phyloP scores from a whole-genome alignment of 2,113 vertebrate genomes.

The Zosterops pallidus region DNA sequence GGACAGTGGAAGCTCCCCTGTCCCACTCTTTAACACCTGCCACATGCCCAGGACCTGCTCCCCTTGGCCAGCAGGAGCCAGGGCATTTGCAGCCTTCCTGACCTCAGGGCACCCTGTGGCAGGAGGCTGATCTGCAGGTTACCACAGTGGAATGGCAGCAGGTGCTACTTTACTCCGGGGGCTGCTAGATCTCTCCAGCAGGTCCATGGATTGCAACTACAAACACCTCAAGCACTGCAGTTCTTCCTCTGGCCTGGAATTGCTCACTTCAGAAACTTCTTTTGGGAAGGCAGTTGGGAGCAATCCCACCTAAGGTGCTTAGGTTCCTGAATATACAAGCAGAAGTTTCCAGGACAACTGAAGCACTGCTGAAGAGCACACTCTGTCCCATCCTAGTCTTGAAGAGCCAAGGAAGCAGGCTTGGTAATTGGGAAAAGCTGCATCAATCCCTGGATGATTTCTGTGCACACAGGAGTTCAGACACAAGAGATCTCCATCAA shows the following conservation, averaged over 20 bases:
- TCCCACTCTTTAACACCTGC: background rate
- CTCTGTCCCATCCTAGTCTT: background rate
- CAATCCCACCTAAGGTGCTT: background rate
- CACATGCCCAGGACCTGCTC: background rate
- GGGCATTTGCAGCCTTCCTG: background rate
- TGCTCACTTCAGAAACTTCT: background rate
- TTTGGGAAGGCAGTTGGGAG: background rate
- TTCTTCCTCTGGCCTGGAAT: background rate
- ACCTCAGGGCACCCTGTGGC: background rate
- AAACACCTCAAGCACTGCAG: background rate
- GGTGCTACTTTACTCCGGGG: background rate
- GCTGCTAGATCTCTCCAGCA: background rate
- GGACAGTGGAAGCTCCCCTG: background rate
- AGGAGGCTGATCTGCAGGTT: background rate
- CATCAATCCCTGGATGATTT: background rate
- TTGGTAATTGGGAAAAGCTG: background rate
- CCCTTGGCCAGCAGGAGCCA: background rate
- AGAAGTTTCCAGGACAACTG: background rate
- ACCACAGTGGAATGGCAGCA: background rate
- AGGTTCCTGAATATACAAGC: background rate
- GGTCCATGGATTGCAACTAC: accelerated
- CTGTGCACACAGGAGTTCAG: background rate
- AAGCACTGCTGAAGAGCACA: background rate
- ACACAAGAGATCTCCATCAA: background rate
- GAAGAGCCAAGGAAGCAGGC: background rate